Conservation (phyloP, 2,797 vertebrate species). For the Artibeus lituratus region DNA sequence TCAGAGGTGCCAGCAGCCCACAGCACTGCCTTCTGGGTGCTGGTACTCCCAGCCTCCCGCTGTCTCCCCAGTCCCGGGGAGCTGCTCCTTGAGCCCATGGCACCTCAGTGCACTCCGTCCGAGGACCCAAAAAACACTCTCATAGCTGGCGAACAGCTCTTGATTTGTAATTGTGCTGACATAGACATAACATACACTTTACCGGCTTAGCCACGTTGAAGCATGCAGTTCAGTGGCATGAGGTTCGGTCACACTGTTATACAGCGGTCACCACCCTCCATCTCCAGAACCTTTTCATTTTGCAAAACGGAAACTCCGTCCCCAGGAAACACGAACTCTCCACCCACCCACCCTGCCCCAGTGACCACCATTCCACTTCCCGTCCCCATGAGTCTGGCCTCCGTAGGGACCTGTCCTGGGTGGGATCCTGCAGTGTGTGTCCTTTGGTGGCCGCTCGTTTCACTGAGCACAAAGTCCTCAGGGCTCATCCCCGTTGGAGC, state of each 20-base stretch:
- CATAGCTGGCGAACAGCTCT: accelerated
- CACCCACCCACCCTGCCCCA: accelerated
- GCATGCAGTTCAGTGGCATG: accelerated
- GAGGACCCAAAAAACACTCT: accelerated
- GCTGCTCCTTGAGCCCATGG: accelerated
- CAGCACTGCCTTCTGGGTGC: accelerated
- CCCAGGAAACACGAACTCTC: accelerated
- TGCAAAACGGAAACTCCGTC: not conserved
- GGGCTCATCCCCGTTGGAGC: accelerated
- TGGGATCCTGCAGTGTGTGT: accelerated
- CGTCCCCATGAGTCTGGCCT: accelerated
- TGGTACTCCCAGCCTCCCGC: accelerated
- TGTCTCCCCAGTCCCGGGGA: not conserved
- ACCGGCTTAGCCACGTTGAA: not conserved
- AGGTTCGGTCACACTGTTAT: accelerated
- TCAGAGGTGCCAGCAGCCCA: not conserved
- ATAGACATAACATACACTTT: not conserved
- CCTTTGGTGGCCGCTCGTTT: not conserved
- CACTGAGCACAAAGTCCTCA: accelerated
- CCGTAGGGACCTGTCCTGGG: accelerated
- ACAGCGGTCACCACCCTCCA: not conserved
- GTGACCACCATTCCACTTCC: not conserved
- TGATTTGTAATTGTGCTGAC: not conserved
- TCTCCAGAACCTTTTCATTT: not conserved
- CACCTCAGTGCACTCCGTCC: accelerated